Conservation (phyloP, 2,797 vertebrate species). For the Clangula hyemalis region DNA sequence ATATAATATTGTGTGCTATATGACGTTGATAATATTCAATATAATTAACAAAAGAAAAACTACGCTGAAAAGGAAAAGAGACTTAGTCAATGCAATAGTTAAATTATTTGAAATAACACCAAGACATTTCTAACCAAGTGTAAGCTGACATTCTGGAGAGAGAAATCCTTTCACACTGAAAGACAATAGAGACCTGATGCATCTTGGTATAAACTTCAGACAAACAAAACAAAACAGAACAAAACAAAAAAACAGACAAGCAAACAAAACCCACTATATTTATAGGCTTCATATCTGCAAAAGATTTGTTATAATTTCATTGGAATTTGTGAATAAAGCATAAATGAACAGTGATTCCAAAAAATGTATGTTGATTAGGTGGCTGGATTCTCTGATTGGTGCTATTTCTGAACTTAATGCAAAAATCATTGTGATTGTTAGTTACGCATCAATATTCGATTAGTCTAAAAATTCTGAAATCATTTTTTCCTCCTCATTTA, state of each 20-base stretch:
- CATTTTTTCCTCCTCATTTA: not conserved
- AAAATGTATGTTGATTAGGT: not conserved
- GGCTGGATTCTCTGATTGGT: not conserved
- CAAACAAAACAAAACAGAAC: not conserved
- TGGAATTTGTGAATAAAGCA: not conserved
- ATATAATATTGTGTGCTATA: rapidly evolving
- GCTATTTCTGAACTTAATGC: not conserved
- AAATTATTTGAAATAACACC: not conserved
- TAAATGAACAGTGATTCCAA: not conserved
- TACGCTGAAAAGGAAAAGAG: not conserved
- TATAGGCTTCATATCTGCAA: not conserved
- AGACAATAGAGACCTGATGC: not conserved
- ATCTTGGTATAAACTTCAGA: not conserved
- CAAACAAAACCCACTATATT: no score
- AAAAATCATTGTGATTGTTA: not conserved
- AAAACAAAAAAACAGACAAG: no score
- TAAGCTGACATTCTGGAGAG: not conserved
- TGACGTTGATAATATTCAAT: not conserved
- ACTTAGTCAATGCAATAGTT: not conserved
- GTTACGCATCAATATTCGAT: not conserved
- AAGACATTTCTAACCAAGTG: not conserved
- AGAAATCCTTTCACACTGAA: not conserved
- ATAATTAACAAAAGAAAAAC: no score
- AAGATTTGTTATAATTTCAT: not conserved
- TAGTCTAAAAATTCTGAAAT: not conserved